Base-by-base conservation (phyloP, 2,888 invertebrate species). In the Acrobeloides nanus region DNA sequence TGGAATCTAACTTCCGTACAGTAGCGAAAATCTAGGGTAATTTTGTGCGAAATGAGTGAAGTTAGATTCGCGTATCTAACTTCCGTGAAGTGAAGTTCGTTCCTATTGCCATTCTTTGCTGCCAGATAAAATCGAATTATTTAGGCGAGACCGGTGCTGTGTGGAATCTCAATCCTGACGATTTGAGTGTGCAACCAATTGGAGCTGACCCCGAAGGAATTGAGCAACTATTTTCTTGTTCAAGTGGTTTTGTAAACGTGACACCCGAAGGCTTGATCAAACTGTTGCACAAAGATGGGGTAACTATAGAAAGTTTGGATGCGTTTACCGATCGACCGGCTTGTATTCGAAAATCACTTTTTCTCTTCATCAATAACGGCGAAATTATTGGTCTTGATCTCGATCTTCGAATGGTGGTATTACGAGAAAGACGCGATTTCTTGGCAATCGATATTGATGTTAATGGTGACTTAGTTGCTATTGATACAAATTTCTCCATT, bases 161-260 rank as follows among this genome's bases (percentile, higher is more conserved):
- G 23, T 57, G 51, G 44, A 15, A 24, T 12, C 25, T 55, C 10
- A 43, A 55, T 21, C 26, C 54, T 21, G 33, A 58, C 23, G 31
- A 29, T 0, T 25, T 55, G 40, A 41, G 24, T 15, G 46, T 41
- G 21, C 25, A 42, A 20, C 34, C 58, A 3, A 27, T 46, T n/a
- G 57, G 57, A 24, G 46, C 38, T 24, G 55, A 55, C 17, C 35
- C 35, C 23, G 55, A 55, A 12, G 55, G 55, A 6, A 60, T 55
- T 33, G 55, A 55, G 27, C 46, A 46, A 24, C 32, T 53, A 8
- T 18, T 35, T n/a, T 15, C 26, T 27, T 17, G 20, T 32, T 18
- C 25, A 18, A 32, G 7, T 17, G n/a, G 29, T 12, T 49, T 46
- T 8, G 7, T 46, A n/a, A 20, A 21, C 20, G 25, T 46, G 2